Evolutionary conservation across 2,797 vertebrate species (phyloP), one percentile per base, ranked within the genome.

Genomic region (Sphenopsis melanotis): DNA sequence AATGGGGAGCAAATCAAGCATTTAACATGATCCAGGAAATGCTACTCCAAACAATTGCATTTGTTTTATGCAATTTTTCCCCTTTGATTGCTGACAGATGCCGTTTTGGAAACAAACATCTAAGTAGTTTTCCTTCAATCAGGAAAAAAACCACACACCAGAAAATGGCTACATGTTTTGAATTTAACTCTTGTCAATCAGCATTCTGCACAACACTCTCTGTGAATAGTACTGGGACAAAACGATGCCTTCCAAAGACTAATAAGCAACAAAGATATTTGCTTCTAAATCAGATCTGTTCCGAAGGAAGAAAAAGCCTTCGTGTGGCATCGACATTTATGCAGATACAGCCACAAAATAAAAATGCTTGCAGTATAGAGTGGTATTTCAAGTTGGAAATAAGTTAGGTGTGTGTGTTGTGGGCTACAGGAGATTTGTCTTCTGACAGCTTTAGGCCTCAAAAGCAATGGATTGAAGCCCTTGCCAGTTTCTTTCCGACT

Each of bases 21-120:
- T 98, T 98, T 98, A 98, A 98, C 98, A 98, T 98, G 98, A 98
- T 98, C 98, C 98, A 98, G 98, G 98, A 99, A 98, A 98, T 97
- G 97, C 95, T 97, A 98, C 98, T 98, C 98, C 98, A 98, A 98
- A 98, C 98, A 98, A 98, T 96, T 97, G 97, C 98, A 98, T 98
- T 99, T 99, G 98, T 98, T 98, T 98, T 98, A 98, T 98, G 98
- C 98, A 97, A 98, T 98, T 98, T 96, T 96, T 91, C 98, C 96
- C 94, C 97, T 98, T 97, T 98, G 98, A 99, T 99, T 98, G 98
- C 98, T 98, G 98, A 98, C 99, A 99, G 99, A 99, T 99, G 98
- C 98, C 98, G 98, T 98, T 98, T 98, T 98, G 98, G 98, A 98
- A 98, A 98, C 98, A 98, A 98, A 98, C 97, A 98, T 98, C 96